Evolutionary conservation across 1,140 invertebrate genomes (phyloP).

Genomic region (Drosophila bifasciata): DNA sequence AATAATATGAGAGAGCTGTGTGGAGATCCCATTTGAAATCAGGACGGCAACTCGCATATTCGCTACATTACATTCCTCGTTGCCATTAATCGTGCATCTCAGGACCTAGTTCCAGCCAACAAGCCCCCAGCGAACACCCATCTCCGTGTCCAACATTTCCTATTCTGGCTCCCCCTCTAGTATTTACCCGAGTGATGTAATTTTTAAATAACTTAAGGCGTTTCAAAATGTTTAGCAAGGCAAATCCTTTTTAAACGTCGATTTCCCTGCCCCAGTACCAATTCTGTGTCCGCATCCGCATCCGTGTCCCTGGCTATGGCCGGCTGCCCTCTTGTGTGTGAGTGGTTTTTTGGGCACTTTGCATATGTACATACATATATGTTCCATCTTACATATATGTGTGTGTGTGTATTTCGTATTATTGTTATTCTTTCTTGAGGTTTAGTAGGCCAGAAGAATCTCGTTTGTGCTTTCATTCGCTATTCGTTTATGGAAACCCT

Average conservation of each 20-base stretch:
- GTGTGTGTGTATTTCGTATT: slow-evolving; percentile 44
- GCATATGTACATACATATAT: slow-evolving; percentile 18
- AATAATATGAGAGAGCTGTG: background rate
- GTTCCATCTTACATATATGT: slow-evolving; percentile 50
- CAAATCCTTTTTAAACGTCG: slow-evolving; percentile 79
- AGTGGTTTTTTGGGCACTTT: slow-evolving; percentile 47
- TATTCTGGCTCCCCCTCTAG: slow-evolving; percentile 32
- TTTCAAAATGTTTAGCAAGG: slow-evolving; percentile 77
- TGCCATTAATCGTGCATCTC: slow-evolving; percentile 75
- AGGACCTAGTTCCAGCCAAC: slow-evolving; percentile 13
- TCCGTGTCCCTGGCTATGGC: slow-evolving; percentile 10
- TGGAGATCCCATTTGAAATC: slow-evolving; percentile 69
- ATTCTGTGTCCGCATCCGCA: background rate
- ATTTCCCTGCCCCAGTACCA: slow-evolving; percentile 41
- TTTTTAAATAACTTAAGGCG: slow-evolving; percentile 81
- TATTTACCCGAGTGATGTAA: slow-evolving; percentile 81
- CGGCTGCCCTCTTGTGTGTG: slow-evolving; percentile 19
- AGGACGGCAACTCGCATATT: slow-evolving; percentile 75
- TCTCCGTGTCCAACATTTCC: background rate
- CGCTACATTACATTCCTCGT: slow-evolving; percentile 78
- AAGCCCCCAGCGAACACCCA: background rate
- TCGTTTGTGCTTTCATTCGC: too few relatives aligned
- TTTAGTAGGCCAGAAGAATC: too few relatives aligned
- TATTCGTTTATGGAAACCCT: background rate
- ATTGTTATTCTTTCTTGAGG: too few relatives aligned